Evolutionary conservation across 1,140 invertebrate genomes (phyloP), one percentile per base, ranked within the genome.

Genomic region (Drosophila kohkoa): DNA sequence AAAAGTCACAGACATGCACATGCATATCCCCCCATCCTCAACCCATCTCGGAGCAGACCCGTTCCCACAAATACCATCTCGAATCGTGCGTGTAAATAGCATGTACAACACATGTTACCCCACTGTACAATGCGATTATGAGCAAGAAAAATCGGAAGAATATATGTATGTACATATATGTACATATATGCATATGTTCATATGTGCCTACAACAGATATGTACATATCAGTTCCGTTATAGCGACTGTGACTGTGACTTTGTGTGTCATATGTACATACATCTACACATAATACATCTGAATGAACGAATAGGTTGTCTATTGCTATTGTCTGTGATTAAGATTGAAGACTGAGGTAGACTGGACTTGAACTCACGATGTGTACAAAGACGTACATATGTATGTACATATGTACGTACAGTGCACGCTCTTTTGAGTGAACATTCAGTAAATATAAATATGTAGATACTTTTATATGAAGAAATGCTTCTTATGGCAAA

Each of bases 81-180:
- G 72, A 82, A 78, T 88, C 65, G 85, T 88, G 83, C 86, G 85
- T 88, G 78, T 88, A 88, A 89, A 88, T 88, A 64, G 62, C 62
- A 87, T 88, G 77, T 89, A 89, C 85, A 85, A 69, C 76, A 75
- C 67, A 89, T 69, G 72, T 65, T 82, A 69, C 16, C 69, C 51
- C 58, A 25, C 78, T 66, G 75, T 87, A 51, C 69, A 59, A 48
- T 57, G 65, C 65, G 59, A 63, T 52, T 68, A 10, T 15, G 68
- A n/a, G 13, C 30, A 16, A 48, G 51, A 15, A 41, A 46, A 48
- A 8, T 41, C 25, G n/a, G 20, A 38, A 38, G 13, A 11, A 8
- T 25, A 54, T 30, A 54, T n/a, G 6, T n/a, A 52, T 35, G 8
- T 11, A 20, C 48, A 41, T 10, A 46, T 32, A 20, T 20, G 5